Evolutionary conservation across 2,797 vertebrate genomes (phyloP).

Genomic region (Micropoecilia bifurca): DNA sequence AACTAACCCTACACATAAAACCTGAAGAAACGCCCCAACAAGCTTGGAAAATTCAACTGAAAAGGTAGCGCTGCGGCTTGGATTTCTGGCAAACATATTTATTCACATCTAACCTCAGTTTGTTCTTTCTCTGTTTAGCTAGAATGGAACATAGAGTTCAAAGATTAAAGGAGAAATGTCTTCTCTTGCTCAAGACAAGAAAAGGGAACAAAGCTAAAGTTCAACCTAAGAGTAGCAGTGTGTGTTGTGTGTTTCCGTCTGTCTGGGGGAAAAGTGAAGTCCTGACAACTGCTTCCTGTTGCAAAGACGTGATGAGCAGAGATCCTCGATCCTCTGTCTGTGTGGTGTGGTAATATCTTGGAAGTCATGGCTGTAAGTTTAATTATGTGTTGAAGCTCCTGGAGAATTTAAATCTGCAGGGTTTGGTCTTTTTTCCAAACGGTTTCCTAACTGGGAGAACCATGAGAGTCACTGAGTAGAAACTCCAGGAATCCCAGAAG

Average conservation of each 20-base stretch:
- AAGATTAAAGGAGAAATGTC: slow-evolving; percentile 22
- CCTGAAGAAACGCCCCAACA: slow-evolving; percentile 73
- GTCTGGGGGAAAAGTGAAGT: slow-evolving; percentile 28
- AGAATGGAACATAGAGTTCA: slow-evolving; percentile 32
- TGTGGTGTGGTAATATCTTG: slow-evolving; percentile 2
- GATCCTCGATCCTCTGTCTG: not conserved
- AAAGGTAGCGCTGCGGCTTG: not conserved
- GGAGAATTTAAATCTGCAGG: slow-evolving; percentile 19
- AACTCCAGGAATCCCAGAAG: slow-evolving; percentile 69
- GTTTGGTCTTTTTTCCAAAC: slow-evolving; percentile 24
- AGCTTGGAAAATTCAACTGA: slow-evolving; percentile 11
- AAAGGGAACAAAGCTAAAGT: slow-evolving; percentile 30
- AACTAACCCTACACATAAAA: slow-evolving; percentile 82
- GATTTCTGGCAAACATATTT: not conserved
- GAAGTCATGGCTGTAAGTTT: slow-evolving; percentile 17
- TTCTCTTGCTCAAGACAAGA: slow-evolving; percentile 47
- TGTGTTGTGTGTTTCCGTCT: slow-evolving; percentile 13
- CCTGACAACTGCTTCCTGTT: slow-evolving; percentile 18
- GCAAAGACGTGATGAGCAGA: slow-evolving; percentile 3
- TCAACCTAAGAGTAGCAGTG: slow-evolving; percentile 24
- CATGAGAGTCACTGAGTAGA: slow-evolving; percentile 64
- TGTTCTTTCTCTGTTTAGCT: not conserved
- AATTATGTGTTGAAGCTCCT: not conserved
- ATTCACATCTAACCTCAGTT: not conserved
- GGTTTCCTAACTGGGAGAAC: slow-evolving; percentile 58